A percentile compares a stretch with the other conserved stretches of the same genome.
Evolutionary conservation across 2,888 invertebrate genomes (phyloP).

Genomic region (Lottia scabra): DNA sequence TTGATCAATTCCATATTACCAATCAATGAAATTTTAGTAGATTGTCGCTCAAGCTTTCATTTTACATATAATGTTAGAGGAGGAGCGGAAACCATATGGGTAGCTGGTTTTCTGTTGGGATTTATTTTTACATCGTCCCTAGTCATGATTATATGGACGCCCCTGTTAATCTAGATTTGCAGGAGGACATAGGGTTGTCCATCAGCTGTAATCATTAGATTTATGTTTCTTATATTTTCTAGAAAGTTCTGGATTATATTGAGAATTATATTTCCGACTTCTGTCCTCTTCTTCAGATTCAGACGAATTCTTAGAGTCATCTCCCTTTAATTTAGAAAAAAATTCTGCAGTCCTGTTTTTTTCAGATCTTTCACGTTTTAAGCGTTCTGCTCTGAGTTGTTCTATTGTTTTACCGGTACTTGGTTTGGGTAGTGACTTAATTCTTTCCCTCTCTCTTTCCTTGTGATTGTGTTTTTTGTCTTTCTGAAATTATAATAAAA

Average conservation of each 20-base stretch:
- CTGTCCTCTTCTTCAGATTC: constrained; percentile 40
- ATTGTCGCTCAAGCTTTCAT: too few species aligned
- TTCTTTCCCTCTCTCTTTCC: constrained; percentile 47
- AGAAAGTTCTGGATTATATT: constrained; percentile 86
- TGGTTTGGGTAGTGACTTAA: constrained; percentile 40
- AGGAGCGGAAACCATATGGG: too few species aligned
- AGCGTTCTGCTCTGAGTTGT: constrained; percentile 80
- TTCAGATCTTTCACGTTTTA: constrained; percentile 86
- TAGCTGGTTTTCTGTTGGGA: too few species aligned
- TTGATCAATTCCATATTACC: too few species aligned
- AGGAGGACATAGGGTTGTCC: too few species aligned
- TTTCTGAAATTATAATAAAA: constrained; percentile 30
- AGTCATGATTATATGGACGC: too few species aligned
- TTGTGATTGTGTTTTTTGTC: constrained; percentile 41
- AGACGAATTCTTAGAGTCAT: constrained; percentile 20
- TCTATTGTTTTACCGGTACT: constrained; percentile 72
- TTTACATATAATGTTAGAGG: too few species aligned
- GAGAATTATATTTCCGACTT: constrained; percentile 82
- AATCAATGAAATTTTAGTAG: too few species aligned
- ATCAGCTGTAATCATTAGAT: constrained; percentile 2
- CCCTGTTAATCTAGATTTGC: too few species aligned
- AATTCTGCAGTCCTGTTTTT: constrained; percentile 79
- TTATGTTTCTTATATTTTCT: constrained; percentile 33
- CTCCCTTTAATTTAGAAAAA: constrained; percentile 78
- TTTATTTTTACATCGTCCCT: too few species aligned